Base-by-base conservation (phyloP, 92 coral and sea anemone species). In the Epizoanthus scotinus region DNA sequence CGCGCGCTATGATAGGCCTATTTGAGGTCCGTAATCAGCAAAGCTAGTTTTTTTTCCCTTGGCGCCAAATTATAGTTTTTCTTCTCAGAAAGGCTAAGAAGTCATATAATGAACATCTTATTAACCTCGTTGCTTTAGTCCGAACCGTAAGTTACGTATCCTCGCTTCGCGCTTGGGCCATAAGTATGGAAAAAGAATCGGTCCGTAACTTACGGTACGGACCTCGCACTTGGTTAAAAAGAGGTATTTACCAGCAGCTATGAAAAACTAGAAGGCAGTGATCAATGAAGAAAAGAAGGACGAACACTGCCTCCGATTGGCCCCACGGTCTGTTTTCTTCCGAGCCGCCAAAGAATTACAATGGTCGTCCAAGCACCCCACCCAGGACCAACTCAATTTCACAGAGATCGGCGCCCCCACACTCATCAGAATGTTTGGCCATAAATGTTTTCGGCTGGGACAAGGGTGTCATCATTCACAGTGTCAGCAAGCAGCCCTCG, bases 231-330 rank as follows among this genome's bases (percentile, higher is more conserved):
- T n/a, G n/a, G n/a, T n/a, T n/a, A n/a, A n/a, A n/a, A n/a, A n/a
- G n/a, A n/a, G n/a, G n/a, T n/a, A n/a, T n/a, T n/a, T 77, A 15
- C 82, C 67, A 17, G 14, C 7, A 28, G 36, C 31, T 44, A 31
- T 77, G 15, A 9, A 12, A 44, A 57, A 77, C 3, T 58, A 77
- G 55, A 55, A 57, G 40, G 68, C 68, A 6, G 38, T 77, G 10
- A 31, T 18, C 20, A 77, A 58, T 31, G 55, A 58, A 6, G 3
- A 59, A 21, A 59, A 77, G 17, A 56, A 7, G 22, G 24, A 77
- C 40, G 77, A 84, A 25, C 34, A 84, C 77, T 84, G 84, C 84
- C 75, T 84, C 0, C 84, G 70, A 8, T 8, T 0, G 24, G 9
- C 28, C 0, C 24, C 5, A 59, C 14, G 66, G 18, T 15, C 64